Conservation (phyloP, 92 coral and sea anemone species). For the Bergia sp. region DNA sequence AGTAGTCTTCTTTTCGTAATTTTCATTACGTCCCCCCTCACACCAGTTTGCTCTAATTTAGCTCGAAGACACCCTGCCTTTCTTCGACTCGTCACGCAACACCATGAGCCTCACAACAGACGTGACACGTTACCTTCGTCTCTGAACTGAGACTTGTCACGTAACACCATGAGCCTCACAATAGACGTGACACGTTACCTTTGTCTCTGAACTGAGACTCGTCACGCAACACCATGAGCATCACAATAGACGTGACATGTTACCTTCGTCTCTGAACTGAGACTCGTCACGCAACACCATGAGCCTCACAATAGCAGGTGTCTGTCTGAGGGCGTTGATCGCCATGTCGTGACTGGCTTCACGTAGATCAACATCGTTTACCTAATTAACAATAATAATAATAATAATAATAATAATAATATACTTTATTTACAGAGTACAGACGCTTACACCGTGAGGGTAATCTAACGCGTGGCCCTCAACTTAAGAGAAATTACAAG, state of each 20-base stretch:
- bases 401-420: too few relatives aligned
- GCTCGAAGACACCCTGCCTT: too few relatives aligned
- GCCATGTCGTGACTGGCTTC: constrained; percentile 97
- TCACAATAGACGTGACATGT: constrained; percentile 61
- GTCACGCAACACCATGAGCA: constrained; percentile 84
- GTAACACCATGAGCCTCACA: background rate
- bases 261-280: constrained; percentile 97
- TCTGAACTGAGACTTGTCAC: background rate
- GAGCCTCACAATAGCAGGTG: constrained; percentile 91
- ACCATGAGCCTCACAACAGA: background rate
- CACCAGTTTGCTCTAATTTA: too few relatives aligned
- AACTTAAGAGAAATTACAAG: too few relatives aligned
- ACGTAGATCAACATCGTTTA: constrained; percentile 78
- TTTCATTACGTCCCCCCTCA: background rate
- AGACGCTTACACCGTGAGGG: too few relatives aligned
- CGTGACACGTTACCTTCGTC: background rate
- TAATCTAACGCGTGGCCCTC: too few relatives aligned
- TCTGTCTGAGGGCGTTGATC: constrained; percentile 84
- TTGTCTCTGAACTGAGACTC: constrained; percentile 43
- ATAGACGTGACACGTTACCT: too few relatives aligned
- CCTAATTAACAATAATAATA: constrained; percentile 49
- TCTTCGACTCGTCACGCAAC: background rate
- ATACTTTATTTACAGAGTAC: too few relatives aligned
- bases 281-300: constrained; percentile 90
- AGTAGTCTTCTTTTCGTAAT: too few relatives aligned